Percentiles rank a stretch among this genome's conserved stretches.
These are phyloP conservation scores for Globodera ellingtonae DNA, from an alignment of 1,140 invertebrate species.

Conservation along the genomic window DNA sequence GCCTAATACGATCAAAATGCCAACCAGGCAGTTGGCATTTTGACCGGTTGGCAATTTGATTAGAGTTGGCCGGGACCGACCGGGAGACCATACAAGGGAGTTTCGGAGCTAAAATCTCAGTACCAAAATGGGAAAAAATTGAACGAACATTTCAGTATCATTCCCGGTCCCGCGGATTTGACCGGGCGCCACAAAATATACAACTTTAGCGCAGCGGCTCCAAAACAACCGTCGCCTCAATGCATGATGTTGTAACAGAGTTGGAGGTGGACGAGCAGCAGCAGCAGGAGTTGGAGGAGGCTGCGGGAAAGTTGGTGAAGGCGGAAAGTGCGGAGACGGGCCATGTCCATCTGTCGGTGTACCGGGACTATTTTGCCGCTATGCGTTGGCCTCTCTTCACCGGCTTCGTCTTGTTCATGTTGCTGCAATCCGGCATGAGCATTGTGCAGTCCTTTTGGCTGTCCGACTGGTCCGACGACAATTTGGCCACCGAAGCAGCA, in stretches of 20 bases:
- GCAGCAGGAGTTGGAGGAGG: slow-evolving; percentile 2
- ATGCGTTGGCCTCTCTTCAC: slow-evolving; percentile 54
- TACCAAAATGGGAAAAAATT: too few species aligned
- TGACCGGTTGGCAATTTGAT: too few species aligned
- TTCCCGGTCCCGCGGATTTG: too few species aligned
- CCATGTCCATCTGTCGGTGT: slow-evolving; percentile 60
- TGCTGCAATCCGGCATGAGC: slow-evolving; percentile 50
- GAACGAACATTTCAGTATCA: too few species aligned
- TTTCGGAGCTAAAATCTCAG: too few species aligned
- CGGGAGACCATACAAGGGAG: too few species aligned
- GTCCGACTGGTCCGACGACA: slow-evolving; percentile 65
- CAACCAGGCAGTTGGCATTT: too few species aligned
- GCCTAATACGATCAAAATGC: too few species aligned
- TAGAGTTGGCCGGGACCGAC: too few species aligned
- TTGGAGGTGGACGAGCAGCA: neutral
- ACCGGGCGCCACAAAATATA: too few species aligned
- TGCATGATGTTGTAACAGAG: too few species aligned
- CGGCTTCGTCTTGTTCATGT: slow-evolving; percentile 48
- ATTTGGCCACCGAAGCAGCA: slow-evolving; percentile 1
- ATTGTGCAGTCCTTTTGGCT: slow-evolving; percentile 64
- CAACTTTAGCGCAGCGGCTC: neutral
- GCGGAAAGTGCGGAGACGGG: slow-evolving; percentile 59
- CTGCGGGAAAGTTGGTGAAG: slow-evolving; percentile 32
- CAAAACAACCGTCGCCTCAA: neutral
- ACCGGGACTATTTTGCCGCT: slow-evolving; percentile 61